These are phyloP conservation scores for Xanthostigma xanthostigma DNA, from an alignment of 2,888 invertebrate species.

Conservation along the genomic window DNA sequence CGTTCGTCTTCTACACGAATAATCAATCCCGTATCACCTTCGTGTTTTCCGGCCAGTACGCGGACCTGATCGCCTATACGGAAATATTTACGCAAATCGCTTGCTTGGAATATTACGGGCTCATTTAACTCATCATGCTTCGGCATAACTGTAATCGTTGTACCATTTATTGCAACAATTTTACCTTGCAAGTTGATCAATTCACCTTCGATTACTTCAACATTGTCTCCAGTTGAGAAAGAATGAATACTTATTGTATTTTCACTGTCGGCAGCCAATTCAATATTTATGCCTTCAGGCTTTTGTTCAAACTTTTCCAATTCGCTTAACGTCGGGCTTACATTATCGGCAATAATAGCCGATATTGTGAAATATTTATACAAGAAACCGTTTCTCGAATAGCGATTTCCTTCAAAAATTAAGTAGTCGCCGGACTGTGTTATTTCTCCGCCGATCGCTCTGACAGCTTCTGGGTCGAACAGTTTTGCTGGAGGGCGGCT, in stretches of 20 bases:
- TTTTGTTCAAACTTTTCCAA: conserved; percentile 87
- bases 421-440: conserved; percentile 94
- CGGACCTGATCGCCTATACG: conserved; percentile 97
- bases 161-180: conserved; percentile 89
- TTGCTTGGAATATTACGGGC: conserved; percentile 32
- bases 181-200: conserved; percentile 92
- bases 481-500: conserved; percentile 81
- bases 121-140: conserved; percentile 88
- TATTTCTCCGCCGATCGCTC: conserved; percentile 85
- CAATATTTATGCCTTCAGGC: conserved; percentile 77
- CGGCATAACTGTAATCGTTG: conserved; percentile 93
- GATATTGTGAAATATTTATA: conserved; percentile 94
- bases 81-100: conserved; percentile 87
- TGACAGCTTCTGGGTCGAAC: conserved; percentile 88
- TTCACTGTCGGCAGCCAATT: conserved; percentile 56
- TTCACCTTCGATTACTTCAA: conserved; percentile 94
- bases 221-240: conserved; percentile 93
- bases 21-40: conserved; percentile 93
- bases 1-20: conserved; percentile 87
- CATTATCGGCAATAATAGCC: conserved; percentile 84
- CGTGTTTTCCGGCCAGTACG: conserved; percentile 74
- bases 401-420: conserved; percentile 91
- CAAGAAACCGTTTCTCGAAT: conserved; percentile 86
- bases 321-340: conserved; percentile 91
- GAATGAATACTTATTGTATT: conserved; percentile 66